Base-by-base conservation (phyloP, 2,888 invertebrate genomes). In the Scotopteryx bipunctaria region DNA sequence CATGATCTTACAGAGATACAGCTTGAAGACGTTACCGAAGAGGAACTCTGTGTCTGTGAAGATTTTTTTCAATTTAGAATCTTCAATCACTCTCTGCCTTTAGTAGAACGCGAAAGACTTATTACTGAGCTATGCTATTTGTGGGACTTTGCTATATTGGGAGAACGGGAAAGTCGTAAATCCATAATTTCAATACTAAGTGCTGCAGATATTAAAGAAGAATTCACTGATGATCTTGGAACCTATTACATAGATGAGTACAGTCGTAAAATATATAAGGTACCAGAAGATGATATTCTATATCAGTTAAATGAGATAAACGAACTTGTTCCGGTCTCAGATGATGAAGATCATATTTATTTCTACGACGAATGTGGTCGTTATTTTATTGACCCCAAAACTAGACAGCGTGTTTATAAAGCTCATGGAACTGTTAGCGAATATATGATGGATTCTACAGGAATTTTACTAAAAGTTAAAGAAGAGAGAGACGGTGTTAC, bases 351-450 rank as follows among this genome's bases (percentile, higher is more conserved):
- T 3, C 79, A 84, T 47, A 50, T 88, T 50, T 90, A 81, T 67
- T 89, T 70, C 65, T 90, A 81, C 63, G 90, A 90, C 52, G 84
- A 86, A 59, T 90, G 89, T 63, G 90, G 90, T 3, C 78, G 89
- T 37, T 88, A 90, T 63, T 90, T 69, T 59, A 58, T 83, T 16
- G 81, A 89, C 40, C 25, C 58, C 3, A 76, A 71, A 50, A 79
- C 78, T 15, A 79, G 77, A 58, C 79, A 86, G 61, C 73, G 84
- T 59, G 67, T 87, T 32, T 90, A 90, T 52, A 90, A 86, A 76
- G 83, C 85, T 47, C 76, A 80, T 59, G 73, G 63, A 16, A 73
- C 75, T 53, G 79, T 85, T 2, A 89, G 89, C 63, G 90, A 90
- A 63, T 90, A 84, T 55, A 80, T 86, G 76, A 81, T 90, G 83